A percentile compares a stretch with the other conserved stretches of the same genome.
phyloP scores from a whole-genome alignment of 1,140 invertebrate species.

The Anagrus nilaparvatae region DNA sequence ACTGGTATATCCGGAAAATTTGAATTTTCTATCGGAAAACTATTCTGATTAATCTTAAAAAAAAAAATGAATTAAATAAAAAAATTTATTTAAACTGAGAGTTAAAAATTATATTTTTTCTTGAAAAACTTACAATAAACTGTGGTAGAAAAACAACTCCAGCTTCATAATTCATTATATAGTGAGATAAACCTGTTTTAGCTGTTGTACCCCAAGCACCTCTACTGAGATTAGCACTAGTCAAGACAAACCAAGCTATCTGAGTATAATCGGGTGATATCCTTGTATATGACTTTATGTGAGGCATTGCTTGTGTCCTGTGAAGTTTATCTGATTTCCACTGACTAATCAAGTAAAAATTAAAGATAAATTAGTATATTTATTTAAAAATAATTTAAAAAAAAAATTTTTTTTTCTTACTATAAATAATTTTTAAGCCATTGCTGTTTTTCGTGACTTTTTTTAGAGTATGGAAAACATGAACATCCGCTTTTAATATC shows the following conservation, averaged over 20 bases:
- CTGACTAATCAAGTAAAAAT: constrained; percentile 55
- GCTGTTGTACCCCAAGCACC: constrained; percentile 79
- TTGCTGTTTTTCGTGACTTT: constrained; percentile 70
- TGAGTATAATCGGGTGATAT: constrained; percentile 54
- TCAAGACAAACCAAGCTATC: constrained; percentile 74
- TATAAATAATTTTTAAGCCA: constrained; percentile 73
- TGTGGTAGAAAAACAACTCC: constrained; percentile 83
- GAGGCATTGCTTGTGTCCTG: constrained; percentile 76
- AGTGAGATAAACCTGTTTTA: constrained; percentile 49
- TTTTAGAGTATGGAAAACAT: constrained; percentile 79
- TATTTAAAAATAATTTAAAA: constrained; percentile 8
- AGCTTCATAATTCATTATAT: constrained; percentile 82
- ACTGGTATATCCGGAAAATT: constrained; percentile 33
- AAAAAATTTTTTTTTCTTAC: constrained; percentile 43
- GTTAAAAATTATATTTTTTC: constrained; percentile 1
- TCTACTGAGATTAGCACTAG: constrained; percentile 90
- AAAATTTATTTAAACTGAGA: constrained; percentile 10
- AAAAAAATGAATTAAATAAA: constrained; percentile 13
- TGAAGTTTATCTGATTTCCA: constrained; percentile 65
- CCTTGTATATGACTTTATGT: constrained; percentile 85
- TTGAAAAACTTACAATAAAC: constrained; percentile 57
- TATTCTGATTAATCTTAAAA: constrained; percentile 32
- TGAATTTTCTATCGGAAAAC: constrained; percentile 37
- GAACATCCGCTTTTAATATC: constrained; percentile 76
- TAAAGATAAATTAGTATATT: constrained; percentile 7